These are phyloP conservation scores for Porites divaricata DNA, from an alignment of 92 coral and sea anemone species.

Conservation along the genomic window DNA sequence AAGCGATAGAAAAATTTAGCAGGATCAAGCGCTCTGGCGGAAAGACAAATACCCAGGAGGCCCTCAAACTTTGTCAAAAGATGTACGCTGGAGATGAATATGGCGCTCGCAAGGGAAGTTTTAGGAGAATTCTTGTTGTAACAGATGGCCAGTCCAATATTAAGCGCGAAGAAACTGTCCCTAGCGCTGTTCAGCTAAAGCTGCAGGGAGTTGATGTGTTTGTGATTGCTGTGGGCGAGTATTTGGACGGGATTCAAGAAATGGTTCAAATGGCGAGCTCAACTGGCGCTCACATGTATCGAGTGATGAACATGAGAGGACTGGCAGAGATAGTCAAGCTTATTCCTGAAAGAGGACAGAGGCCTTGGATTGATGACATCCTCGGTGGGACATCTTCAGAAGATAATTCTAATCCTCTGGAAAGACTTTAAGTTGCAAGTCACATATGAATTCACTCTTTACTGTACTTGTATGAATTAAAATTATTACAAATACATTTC, in stretches of 20 bases:
- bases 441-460: neutral
- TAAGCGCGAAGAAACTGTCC: slow-evolving; percentile 55
- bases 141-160: slow-evolving; percentile 93
- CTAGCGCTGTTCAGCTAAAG: slow-evolving; percentile 72
- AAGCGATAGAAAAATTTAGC: slow-evolving; percentile 61
- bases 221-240: slow-evolving; percentile 89
- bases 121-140: slow-evolving; percentile 68
- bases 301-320: slow-evolving; percentile 75
- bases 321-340: slow-evolving; percentile 78
- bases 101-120: slow-evolving; percentile 72
- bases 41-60: slow-evolving; percentile 90
- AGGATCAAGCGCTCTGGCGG: slow-evolving; percentile 77
- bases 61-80: slow-evolving; percentile 65
- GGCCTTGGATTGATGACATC: slow-evolving; percentile 40
- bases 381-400: slow-evolving; percentile 13
- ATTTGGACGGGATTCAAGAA: slow-evolving; percentile 80
- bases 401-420: slow-evolving; percentile 15
- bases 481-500: neutral
- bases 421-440: slow-evolving; percentile 7
- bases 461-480: neutral
- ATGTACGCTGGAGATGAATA: slow-evolving; percentile 47
- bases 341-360: slow-evolving; percentile 50
- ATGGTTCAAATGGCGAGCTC: slow-evolving; percentile 82
- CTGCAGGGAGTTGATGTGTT: slow-evolving; percentile 71
- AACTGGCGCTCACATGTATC: slow-evolving; percentile 83